Base-by-base conservation (phyloP, 2,113 vertebrate genomes). In the Nansenia antarctica region DNA sequence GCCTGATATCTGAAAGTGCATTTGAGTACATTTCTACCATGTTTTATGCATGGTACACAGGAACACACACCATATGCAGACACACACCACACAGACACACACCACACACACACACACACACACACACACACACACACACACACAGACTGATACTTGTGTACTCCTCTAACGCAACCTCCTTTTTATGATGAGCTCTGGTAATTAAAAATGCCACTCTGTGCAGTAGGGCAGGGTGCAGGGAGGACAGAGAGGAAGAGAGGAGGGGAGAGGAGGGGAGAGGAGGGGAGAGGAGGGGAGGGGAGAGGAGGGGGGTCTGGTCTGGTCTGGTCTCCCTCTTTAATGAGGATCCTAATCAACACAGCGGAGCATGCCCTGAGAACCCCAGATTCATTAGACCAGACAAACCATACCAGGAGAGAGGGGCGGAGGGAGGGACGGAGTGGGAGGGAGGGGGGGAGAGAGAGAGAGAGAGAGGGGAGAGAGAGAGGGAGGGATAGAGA, bases 281-380 rank as follows among this genome's bases (percentile, higher is more conserved):
- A 18, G 60, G 32, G 6, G 72, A 72, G 74, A 24, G 60, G 31
- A 31, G 42, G 18, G 61, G 42, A 22, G 59, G 32, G 15, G 26
- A 29, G 24, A 32, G 72, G 42, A 35, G 65, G 52, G 74, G 74
- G 60, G 74, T 77, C 54, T 32, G 82, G 76, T 84, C 67, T 73
- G 79, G 78, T 82, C 65, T 67, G 65, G 32, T 67, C 81, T 67
- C 83, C 63, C 80, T 76, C 62, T 85, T 88, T 89, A 90, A 90
- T 90, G 87, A 90, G 89, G 87, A 85, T 85, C 80, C 86, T 88
- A 86, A 90, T 90, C 85, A 90, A 85, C 73, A 80, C 77, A 73
- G 74, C 45, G 39, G 80, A 86, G 73, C 79, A 76, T 82, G 85
- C 78, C 86, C 86, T 86, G 87, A 89, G 89, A 86, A 34, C 61